A percentile compares a stretch with the other conserved stretches of the same genome.
Evolutionary conservation across 1,140 invertebrate genomes (phyloP).

Genomic region (Lepidurus apus): DNA sequence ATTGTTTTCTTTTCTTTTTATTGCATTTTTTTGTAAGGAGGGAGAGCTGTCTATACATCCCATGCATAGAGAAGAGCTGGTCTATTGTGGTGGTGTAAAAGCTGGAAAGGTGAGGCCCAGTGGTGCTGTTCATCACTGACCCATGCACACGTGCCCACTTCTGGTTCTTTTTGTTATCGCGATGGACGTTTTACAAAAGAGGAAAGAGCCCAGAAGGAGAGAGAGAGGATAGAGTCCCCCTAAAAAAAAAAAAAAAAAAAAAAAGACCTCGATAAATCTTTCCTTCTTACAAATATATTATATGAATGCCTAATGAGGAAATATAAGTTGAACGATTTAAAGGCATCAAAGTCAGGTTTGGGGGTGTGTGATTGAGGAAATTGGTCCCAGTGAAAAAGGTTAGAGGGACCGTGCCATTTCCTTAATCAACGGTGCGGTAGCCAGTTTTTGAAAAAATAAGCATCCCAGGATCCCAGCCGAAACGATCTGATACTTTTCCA

Average conservation of each 20-base stretch:
- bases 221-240: not conserved
- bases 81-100: conserved; percentile 6
- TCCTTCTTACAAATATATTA: not conserved
- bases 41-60: not conserved
- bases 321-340: conserved; percentile 16
- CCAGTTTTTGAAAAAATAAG: no score
- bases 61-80: not conserved
- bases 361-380: conserved; percentile 11
- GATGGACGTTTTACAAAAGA: not conserved
- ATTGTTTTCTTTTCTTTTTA: not conserved
- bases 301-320: conserved; percentile 19
- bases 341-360: conserved; percentile 7
- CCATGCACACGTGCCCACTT: conserved; percentile 13
- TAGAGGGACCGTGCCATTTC: not conserved
- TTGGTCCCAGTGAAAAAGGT: conserved; percentile 3
- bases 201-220: not conserved
- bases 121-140: conserved; percentile 9
- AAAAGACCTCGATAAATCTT: not conserved
- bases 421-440: not conserved
- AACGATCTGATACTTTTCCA: no score
- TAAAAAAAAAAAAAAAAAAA: not conserved
- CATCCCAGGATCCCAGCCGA: no score
- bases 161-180: conserved; percentile 12
- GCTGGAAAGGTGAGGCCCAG: conserved; percentile 9
- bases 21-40: no score